Evolutionary conservation across 2,113 vertebrate genomes (phyloP).

Genomic region (Poicephalus meyeri): DNA sequence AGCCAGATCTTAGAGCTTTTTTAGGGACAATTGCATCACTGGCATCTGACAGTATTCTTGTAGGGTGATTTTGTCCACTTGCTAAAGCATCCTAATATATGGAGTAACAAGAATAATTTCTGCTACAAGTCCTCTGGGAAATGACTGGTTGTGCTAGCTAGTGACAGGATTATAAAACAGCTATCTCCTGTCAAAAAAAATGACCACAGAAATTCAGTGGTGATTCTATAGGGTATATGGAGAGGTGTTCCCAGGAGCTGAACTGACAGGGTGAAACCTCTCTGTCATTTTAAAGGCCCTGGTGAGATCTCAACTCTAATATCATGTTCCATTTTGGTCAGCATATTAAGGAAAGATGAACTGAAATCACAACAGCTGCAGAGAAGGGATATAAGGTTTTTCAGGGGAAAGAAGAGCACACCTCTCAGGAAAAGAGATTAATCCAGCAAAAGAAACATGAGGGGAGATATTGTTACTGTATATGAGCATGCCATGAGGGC

Average conservation of each 20-base stretch:
- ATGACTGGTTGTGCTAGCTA: background rate
- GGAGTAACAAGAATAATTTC: background rate
- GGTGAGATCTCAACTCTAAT: background rate
- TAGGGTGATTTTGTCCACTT: background rate
- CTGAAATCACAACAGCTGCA: background rate
- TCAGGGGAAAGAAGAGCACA: fast-evolving
- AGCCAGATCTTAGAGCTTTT: fast-evolving
- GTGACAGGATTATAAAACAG: background rate
- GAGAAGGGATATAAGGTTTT: background rate
- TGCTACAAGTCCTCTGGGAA: background rate
- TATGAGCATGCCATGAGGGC: background rate
- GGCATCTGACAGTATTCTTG: fast-evolving
- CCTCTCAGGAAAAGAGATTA: background rate
- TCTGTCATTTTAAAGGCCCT: background rate
- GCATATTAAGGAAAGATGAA: background rate
- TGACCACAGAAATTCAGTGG: background rate
- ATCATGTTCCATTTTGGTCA: background rate
- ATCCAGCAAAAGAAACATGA: background rate
- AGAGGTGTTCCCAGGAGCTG: background rate
- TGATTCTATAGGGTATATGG: background rate
- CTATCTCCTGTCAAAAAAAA: background rate
- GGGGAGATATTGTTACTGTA: background rate
- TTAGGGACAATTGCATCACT: background rate
- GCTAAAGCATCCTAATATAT: background rate
- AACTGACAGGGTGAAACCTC: background rate